Percentiles rank a stretch among this genome's conserved stretches.
phyloP scores from a whole-genome alignment of 2,797 vertebrate species.

The Myioborus miniatus region DNA sequence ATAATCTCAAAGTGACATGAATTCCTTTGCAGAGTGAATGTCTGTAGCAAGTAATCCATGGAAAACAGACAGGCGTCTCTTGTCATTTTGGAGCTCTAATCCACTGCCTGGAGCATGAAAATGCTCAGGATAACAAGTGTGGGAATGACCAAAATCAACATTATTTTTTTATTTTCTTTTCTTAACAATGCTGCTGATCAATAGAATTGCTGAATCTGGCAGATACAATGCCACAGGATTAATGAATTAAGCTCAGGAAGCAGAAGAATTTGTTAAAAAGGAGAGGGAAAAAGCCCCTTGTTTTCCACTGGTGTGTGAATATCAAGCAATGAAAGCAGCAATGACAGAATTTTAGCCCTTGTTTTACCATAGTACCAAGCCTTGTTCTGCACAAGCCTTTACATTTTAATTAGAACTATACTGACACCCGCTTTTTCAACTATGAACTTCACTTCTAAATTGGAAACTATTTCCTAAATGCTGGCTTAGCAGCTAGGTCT shows the following conservation, averaged over 20 bases:
- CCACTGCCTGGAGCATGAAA: conserved; percentile 76
- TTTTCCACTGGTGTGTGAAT: conserved; percentile 43
- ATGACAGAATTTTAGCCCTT: conserved; percentile 39
- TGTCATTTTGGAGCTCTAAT: conserved; percentile 78
- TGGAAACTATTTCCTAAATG: not conserved
- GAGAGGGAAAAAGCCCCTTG: conserved; percentile 3
- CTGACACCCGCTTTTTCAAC: conserved; percentile 43
- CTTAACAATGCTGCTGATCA: conserved; percentile 75
- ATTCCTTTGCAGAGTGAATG: conserved; percentile 73
- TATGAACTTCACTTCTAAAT: conserved; percentile 36
- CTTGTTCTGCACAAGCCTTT: conserved; percentile 41
- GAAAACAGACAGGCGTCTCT: conserved; percentile 76
- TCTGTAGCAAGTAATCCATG: conserved; percentile 76
- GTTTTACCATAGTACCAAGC: conserved; percentile 29
- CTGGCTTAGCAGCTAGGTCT: not conserved
- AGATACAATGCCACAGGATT: conserved; percentile 71
- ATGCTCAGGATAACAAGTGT: conserved; percentile 76
- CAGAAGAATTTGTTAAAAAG: conserved; percentile 52
- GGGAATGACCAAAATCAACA: conserved; percentile 79
- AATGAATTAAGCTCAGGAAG: conserved; percentile 70
- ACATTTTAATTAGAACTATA: conserved; percentile 67
- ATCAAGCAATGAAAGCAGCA: conserved; percentile 49
- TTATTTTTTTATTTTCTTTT: conserved; percentile 76
- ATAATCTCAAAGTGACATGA: conserved; percentile 75
- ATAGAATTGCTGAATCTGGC: conserved; percentile 70